These are phyloP conservation scores for Dysmachus trigonus DNA, from an alignment of 2,888 invertebrate genomes.

Conservation along the genomic window DNA sequence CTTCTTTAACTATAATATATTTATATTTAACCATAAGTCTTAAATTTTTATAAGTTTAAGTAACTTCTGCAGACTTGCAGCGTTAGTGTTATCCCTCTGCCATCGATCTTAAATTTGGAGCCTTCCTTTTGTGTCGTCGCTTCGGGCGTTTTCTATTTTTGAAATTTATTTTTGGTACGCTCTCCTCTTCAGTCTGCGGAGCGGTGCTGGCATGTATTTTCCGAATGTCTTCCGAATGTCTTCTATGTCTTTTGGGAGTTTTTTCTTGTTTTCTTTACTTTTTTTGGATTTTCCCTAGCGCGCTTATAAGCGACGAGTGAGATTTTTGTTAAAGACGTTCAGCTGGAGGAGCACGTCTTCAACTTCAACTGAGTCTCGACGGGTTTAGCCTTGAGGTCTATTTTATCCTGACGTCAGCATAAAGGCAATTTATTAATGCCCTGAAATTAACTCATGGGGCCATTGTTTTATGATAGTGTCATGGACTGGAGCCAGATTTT, in stretches of 20 bases:
- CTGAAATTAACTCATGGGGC: not conserved
- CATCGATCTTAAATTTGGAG: conserved; percentile 11
- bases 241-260: not conserved
- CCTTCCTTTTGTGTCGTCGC: conserved; percentile 15
- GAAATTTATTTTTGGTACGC: conserved; percentile 29
- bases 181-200: conserved; percentile 7
- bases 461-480: not conserved
- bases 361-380: not conserved
- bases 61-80: conserved; percentile 45
- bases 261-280: not conserved
- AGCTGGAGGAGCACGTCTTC: conserved; percentile 1
- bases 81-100: not conserved
- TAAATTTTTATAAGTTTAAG: not conserved
- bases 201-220: conserved; percentile 1
- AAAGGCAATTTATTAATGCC: not conserved
- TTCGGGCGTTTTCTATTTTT: conserved; percentile 28
- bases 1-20: not conserved
- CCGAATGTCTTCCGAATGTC: not conserved
- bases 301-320: not conserved
- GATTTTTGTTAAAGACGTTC: not conserved
- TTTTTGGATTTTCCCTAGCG: not conserved
- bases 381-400: not conserved
- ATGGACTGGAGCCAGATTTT: not conserved
- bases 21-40: too few relatives aligned
- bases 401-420: not conserved